Percentiles rank a stretch among this genome's conserved stretches.
Conservation (phyloP, 2,113 vertebrate genomes). For the Cephalopholis sonnerati region DNA sequence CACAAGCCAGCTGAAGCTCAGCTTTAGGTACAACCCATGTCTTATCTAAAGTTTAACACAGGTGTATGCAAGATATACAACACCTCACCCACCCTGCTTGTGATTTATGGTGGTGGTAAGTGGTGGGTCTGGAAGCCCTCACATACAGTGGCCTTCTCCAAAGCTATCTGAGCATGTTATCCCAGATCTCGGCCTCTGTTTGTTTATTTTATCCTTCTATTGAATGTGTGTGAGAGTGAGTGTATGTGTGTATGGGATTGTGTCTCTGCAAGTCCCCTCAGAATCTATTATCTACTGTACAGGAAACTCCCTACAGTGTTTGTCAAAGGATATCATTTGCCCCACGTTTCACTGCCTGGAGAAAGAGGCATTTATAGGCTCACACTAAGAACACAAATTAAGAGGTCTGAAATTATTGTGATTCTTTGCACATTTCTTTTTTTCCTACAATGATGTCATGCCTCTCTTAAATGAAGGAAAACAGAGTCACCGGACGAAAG, state of each 20-base stretch:
- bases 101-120: conserved; percentile 21
- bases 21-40: background rate
- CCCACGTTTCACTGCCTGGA: conserved; percentile 41
- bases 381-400: conserved; percentile 36
- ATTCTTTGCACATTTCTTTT: conserved; percentile 35
- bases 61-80: conserved; percentile 10
- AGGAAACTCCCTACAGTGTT: conserved; percentile 67
- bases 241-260: conserved; percentile 15
- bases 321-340: conserved; percentile 68
- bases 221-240: background rate
- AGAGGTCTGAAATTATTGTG: conserved; percentile 47
- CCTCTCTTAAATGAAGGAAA: background rate
- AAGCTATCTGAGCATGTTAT: conserved; percentile 25
- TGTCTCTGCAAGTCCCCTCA: conserved; percentile 32
- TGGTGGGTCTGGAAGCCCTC: conserved; percentile 22
- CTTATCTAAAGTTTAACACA: conserved; percentile 13
- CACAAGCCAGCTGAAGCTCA: background rate
- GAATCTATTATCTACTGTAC: conserved; percentile 59
- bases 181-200: conserved; percentile 18
- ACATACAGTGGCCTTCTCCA: conserved; percentile 14
- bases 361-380: conserved; percentile 49
- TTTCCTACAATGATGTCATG: conserved; percentile 19
- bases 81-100: background rate
- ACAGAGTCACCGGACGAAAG: background rate
- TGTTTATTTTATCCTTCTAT: conserved; percentile 34